Base-by-base conservation (phyloP, 2,888 invertebrate species). In the Sinelater perroti region DNA sequence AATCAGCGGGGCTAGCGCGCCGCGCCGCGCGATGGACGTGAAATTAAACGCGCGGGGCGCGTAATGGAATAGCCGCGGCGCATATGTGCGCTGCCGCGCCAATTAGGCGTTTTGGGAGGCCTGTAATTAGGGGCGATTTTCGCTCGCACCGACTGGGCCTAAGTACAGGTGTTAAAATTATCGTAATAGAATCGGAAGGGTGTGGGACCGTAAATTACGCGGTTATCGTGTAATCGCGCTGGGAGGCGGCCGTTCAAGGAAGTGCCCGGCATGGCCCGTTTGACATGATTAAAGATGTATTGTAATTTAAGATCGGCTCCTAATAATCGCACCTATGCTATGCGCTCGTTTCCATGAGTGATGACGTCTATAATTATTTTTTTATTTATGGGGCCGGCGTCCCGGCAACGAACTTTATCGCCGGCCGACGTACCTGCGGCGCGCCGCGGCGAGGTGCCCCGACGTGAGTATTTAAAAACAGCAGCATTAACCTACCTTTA, bases 181-280 rank as follows among this genome's bases (percentile, higher is more conserved):
- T 75, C 75, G 74, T 75, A 75, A 76, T 75, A 72, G 74, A 73
- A 76, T 76, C 75, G 75, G 73, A 75, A 73, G 73, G 74, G 75
- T 70, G 74, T 72, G 73, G 70, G 70, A 65, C 65, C 69, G 69
- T 75, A 74, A 74, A 75, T 74, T 72, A 73, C 70, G 67, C 65
- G 67, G 67, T 71, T 70, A 71, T 71, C 72, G 67, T 65, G 62
- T 70, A 72, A 72, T 72, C 71, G 68, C 60, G 58, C 61, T 56
- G 64, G 63, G 62, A 64, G 65, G 64, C 63, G 67, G 64, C 61
- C 64, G 57, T 61, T 66, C 63, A 59, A 65, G 64, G 64, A 63
- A 66, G 64, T 65, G 59, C 57, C 61, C 60, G 62, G 65, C 62
- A 63, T 63, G 58, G 47, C 53, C 62, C 62, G 57, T 63, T 62